Evolutionary conservation across 1,140 invertebrate species (phyloP).

Genomic region (Bombus haemorrhoidalis): DNA sequence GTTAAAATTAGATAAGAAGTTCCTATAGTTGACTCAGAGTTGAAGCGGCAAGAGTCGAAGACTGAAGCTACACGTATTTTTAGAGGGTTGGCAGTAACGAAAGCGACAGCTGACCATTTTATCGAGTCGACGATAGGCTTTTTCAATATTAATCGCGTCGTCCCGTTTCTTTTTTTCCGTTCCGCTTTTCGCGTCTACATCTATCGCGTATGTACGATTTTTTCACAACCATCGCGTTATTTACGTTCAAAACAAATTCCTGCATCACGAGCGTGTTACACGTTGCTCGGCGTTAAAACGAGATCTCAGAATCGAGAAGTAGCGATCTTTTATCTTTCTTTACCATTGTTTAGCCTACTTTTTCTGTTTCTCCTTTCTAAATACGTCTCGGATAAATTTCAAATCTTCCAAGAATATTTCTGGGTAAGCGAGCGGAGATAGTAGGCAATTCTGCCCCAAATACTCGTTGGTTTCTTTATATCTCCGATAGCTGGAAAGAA

Average conservation of each 20-base stretch:
- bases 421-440: neutral
- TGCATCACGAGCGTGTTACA: neutral
- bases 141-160: neutral
- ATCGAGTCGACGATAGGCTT: constrained; percentile 41
- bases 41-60: constrained; percentile 30
- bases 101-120: constrained; percentile 65
- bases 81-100: constrained; percentile 62
- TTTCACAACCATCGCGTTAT: neutral
- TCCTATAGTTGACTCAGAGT: constrained; percentile 62
- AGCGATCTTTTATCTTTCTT: neutral
- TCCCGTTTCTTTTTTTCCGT: neutral
- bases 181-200: neutral
- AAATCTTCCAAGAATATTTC: neutral
- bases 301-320: neutral
- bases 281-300: neutral
- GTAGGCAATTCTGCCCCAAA: neutral
- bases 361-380: neutral
- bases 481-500: too few species aligned
- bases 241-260: neutral
- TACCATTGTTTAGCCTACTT: neutral
- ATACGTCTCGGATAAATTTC: neutral
- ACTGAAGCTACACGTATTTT: constrained; percentile 63
- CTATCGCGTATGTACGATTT: neutral
- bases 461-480: neutral
- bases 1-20: constrained; percentile 67